Base-by-base conservation (phyloP, 1,140 invertebrate species). In the Caerostris extrusa region DNA sequence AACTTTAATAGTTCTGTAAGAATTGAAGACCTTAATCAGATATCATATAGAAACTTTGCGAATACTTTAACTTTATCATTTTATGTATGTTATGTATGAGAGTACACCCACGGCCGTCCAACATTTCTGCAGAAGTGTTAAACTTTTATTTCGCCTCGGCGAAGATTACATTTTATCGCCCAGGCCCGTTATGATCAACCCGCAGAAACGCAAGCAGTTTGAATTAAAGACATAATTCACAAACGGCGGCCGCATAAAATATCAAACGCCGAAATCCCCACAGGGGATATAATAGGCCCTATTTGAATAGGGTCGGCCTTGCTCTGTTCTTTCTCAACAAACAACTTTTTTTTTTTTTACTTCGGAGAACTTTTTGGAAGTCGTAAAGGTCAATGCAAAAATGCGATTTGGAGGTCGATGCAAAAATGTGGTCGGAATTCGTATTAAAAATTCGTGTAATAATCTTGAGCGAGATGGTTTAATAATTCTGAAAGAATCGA, bases 71-170 rank as follows among this genome's bases (percentile, higher is more conserved):
- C n/a, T n/a, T n/a, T n/a, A n/a, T n/a, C n/a, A n/a, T n/a, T n/a
- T n/a, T n/a, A n/a, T n/a, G n/a, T n/a, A n/a, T n/a, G n/a, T n/a
- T n/a, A n/a, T n/a, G n/a, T n/a, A n/a, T n/a, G n/a, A n/a, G n/a
- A n/a, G n/a, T 8, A 71, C 19, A 71, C 69, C 34, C 34, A 34
- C 19, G 7, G 69, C 34, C 34, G 2, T n/a, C n/a, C n/a, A 34
- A 34, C 34, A 34, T 34, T 1, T 34, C 34, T 34, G 58, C 19
- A 69, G 87, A 89, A 89, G 87, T 89, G 87, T 89, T 89, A 69
- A 89, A 89, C 87, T 89, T 69, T 89, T 89, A 89, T 89, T 89
- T 87, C 82, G 57, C 82, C 82, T 85, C 82, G 12, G 34, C 55
- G 57, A 85, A 85, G 82, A 85, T 85, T 85, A 85, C 53, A 55